Conservation (phyloP, 2,888 invertebrate species). For the Harpalus rufipes region DNA sequence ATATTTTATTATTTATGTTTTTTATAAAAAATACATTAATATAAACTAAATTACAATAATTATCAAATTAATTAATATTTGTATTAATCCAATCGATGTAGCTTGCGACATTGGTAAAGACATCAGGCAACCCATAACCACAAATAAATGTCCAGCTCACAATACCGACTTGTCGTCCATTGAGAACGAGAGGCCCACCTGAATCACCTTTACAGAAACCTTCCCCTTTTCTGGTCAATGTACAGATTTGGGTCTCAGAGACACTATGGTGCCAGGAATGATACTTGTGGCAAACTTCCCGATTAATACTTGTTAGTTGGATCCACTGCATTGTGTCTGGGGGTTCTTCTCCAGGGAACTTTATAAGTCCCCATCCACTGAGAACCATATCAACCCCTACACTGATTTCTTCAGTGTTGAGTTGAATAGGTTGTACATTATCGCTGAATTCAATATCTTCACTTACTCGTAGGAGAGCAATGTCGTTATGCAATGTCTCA, state of each 20-base stretch:
- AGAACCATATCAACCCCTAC: conserved; percentile 75
- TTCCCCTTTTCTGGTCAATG: background rate
- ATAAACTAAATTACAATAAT: background rate
- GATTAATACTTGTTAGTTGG: background rate
- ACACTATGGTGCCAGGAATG: background rate
- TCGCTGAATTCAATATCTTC: conserved; percentile 66
- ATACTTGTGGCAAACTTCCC: background rate
- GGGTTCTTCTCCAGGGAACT: conserved; percentile 78
- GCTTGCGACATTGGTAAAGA: background rate
- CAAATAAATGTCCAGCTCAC: background rate
- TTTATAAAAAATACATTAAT: too few species aligned
- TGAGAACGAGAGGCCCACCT: background rate
- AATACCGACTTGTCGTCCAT: background rate
- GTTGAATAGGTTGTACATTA: conserved; percentile 70
- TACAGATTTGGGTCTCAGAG: background rate
- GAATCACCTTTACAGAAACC: background rate
- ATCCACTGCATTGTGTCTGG: conserved; percentile 81
- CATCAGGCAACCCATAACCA: background rate
- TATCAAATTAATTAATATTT: background rate
- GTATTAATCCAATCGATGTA: background rate
- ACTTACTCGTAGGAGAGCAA: conserved; percentile 76
- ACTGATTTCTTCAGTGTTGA: conserved; percentile 73
- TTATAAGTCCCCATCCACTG: conserved; percentile 78
- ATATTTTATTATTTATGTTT: too few species aligned
- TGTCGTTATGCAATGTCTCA: conserved; percentile 76